phyloP scores from a whole-genome alignment of 2,113 vertebrate genomes.

The Thamnophis sirtalis region DNA sequence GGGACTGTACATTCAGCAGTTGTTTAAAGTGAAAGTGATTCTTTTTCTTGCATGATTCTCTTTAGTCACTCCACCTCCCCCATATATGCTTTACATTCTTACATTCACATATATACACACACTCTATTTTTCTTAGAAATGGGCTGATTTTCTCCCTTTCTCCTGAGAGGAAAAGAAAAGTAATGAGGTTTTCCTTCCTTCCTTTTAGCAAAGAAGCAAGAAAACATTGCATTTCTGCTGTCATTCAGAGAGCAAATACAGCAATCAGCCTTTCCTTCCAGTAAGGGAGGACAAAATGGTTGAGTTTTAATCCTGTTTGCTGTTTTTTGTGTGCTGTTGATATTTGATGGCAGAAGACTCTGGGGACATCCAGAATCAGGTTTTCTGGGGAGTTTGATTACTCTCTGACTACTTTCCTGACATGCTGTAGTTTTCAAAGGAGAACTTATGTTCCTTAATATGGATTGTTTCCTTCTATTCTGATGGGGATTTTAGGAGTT shows the following conservation, averaged over 20 bases:
- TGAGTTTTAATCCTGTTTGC: neutral
- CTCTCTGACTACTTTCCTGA: neutral
- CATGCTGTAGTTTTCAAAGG: neutral
- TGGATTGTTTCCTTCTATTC: neutral
- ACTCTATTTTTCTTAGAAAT: neutral
- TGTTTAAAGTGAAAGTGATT: neutral
- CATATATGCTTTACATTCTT: neutral
- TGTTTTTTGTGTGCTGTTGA: neutral
- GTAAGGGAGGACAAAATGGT: neutral
- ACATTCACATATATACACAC: neutral
- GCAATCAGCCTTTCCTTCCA: neutral
- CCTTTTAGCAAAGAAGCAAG: neutral
- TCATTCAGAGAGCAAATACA: neutral
- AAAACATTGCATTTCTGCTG: neutral
- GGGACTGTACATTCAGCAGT: neutral
- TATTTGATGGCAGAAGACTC: neutral
- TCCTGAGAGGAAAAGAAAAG: neutral
- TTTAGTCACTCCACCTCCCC: neutral
- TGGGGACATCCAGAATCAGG: neutral
- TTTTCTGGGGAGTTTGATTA: neutral
- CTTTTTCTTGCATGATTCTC: neutral
- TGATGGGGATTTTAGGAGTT: neutral
- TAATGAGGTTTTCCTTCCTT: neutral
- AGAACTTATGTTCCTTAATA: neutral
- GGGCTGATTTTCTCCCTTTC: neutral